Evolutionary conservation across 2,113 vertebrate genomes (phyloP), one percentile per base, ranked within the genome.

Genomic region (Thoracochromis brauschi): DNA sequence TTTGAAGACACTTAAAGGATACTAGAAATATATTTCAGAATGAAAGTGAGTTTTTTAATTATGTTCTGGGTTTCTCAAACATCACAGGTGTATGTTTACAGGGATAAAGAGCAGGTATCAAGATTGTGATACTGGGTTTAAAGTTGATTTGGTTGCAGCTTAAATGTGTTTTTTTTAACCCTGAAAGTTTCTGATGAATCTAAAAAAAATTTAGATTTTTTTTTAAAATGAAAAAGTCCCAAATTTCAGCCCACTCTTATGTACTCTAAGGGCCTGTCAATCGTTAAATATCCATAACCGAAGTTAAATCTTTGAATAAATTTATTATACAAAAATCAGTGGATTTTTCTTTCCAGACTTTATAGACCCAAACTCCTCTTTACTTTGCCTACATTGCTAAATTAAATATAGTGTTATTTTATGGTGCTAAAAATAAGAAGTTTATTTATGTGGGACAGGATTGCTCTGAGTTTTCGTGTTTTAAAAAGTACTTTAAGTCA

Each of bases 161-260:
- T 2, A 42, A 71, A 26, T 26, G 65, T 42, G n/a, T 24, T 6
- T 71, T 38, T 35, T 14, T 1, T 17, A 71, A 9, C 1, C 13
- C 5, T 42, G n/a, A 26, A 38, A 8, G 1, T 38, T 38, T 38
- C 60, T 65, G 7, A 65, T 38, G 60, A 65, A 40, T 21, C 17
- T n/a, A 35, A 65, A 0, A 40, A 42, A 42, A 0, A 38, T 0
- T 0, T 63, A 0, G 8, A 16, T 33, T 60, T 0, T 60, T 14
- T 16, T 58, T 9, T 9, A 0, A 2, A 57, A 33, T 33, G 57
- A 9, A 71, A 42, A 71, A 71, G 0, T 4, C n/a, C 8, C n/a
- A 71, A 9, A 71, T 42, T 2, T 40, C 35, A 68, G 35, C 35
- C 35, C 35, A 68, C 19, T 38, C 33, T 21, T 63, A 8, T 3